phyloP scores from a whole-genome alignment of 2,797 vertebrate genomes.

The Remorina albescens region DNA sequence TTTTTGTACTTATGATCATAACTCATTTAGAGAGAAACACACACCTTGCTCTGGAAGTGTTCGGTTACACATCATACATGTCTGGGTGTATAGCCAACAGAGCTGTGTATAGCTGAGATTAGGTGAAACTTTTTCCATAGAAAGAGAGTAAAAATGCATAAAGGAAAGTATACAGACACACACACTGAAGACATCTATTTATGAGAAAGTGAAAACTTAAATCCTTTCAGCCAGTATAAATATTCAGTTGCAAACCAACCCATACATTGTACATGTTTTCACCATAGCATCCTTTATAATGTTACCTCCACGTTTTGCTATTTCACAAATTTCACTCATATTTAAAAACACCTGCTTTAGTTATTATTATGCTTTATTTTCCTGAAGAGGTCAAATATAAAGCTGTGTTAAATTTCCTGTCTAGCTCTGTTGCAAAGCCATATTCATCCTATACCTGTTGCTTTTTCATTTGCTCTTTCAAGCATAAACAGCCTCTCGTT shows the following conservation, averaged over 20 bases:
- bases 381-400: constrained; percentile 5
- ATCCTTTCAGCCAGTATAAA: constrained; percentile 32
- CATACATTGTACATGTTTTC: constrained; percentile 10
- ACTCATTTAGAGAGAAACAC: constrained; percentile 60
- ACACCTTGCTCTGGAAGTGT: constrained; percentile 74
- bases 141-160: constrained; percentile 5
- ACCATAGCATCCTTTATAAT: background rate
- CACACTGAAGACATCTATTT: constrained; percentile 13
- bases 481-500: background rate
- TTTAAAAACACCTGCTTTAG: background rate
- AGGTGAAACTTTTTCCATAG: constrained; percentile 29
- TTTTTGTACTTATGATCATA: constrained; percentile 60
- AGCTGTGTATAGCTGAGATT: constrained; percentile 15
- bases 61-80: constrained; percentile 78
- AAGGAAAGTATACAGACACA: constrained; percentile 13
- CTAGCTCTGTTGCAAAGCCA: background rate
- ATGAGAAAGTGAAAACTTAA: constrained; percentile 25
- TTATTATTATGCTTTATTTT: constrained; percentile 15
- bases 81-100: constrained; percentile 12
- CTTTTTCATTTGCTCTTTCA: constrained; percentile 5
- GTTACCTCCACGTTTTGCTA: constrained; percentile 6
- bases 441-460: constrained; percentile 4
- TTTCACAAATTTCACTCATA: background rate
- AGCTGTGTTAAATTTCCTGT: background rate
- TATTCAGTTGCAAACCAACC: constrained; percentile 26